These are phyloP conservation scores for Pomatostomus ruficeps DNA, from an alignment of 2,113 vertebrate species.

Conservation along the genomic window DNA sequence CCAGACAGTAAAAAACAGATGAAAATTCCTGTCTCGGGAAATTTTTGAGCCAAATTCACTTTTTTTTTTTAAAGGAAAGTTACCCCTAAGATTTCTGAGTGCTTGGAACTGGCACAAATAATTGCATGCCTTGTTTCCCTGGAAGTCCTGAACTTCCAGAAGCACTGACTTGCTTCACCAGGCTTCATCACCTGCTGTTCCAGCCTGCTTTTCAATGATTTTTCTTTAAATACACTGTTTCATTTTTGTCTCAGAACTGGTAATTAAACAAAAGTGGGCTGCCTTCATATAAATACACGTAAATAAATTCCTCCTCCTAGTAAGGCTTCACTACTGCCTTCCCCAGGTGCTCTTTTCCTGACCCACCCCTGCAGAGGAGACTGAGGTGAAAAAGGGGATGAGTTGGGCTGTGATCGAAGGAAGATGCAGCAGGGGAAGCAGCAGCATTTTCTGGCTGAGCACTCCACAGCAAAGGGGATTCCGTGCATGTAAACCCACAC, in stretches of 20 bases:
- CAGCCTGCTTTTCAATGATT: background rate
- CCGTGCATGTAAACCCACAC: background rate
- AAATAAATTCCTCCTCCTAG: background rate
- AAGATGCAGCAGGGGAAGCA: background rate
- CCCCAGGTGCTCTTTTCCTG: background rate
- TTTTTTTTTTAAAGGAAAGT: background rate
- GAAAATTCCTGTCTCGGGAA: background rate
- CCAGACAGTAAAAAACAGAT: slow-evolving; percentile 2
- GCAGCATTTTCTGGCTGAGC: background rate
- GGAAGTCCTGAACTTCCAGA: background rate
- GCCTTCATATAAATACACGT: background rate
- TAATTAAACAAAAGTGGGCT: background rate
- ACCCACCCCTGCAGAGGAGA: background rate
- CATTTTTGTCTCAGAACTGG: background rate
- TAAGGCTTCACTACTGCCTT: background rate
- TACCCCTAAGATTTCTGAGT: background rate
- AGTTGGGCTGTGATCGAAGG: background rate
- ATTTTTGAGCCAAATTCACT: background rate
- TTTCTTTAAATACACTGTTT: background rate
- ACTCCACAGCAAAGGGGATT: background rate
- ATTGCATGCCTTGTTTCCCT: background rate
- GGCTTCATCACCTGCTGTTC: background rate
- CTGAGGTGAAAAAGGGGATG: background rate
- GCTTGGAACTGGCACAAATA: background rate
- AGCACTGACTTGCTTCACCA: background rate